Percentiles rank a stretch among this genome's conserved stretches.
Evolutionary conservation across 2,113 vertebrate genomes (phyloP).

Genomic region (Copsychus sechellarum): DNA sequence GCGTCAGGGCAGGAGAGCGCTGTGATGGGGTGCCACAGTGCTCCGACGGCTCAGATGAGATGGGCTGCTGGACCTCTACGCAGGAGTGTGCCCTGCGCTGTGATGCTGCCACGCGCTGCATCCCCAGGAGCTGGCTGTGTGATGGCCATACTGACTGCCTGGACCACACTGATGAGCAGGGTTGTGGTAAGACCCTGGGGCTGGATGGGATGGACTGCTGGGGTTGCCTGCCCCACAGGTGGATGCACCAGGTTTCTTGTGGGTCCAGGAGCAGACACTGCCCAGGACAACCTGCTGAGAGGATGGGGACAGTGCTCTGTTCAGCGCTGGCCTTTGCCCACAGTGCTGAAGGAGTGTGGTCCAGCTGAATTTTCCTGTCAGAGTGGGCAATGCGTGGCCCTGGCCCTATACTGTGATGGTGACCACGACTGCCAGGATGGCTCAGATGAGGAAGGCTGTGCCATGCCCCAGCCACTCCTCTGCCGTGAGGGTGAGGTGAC

Average conservation of each 20-base stretch:
- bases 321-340: not conserved
- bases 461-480: slow-evolving; percentile 23
- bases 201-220: not conserved
- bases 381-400: slow-evolving; percentile 83
- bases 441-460: slow-evolving; percentile 84
- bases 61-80: slow-evolving; percentile 69
- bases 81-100: slow-evolving; percentile 81
- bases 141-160: slow-evolving; percentile 84
- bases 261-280: not conserved
- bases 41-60: slow-evolving; percentile 82
- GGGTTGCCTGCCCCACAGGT: not conserved
- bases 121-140: slow-evolving; percentile 83
- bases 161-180: slow-evolving; percentile 80
- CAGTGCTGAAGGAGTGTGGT: slow-evolving; percentile 72
- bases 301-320: rapidly evolving
- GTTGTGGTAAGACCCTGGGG: slow-evolving; percentile 74
- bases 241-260: not conserved
- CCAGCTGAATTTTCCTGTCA: slow-evolving; percentile 72
- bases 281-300: not conserved
- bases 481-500: slow-evolving; percentile 70
- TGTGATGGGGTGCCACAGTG: slow-evolving; percentile 86
- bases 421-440: slow-evolving; percentile 83
- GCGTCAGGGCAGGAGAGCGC: slow-evolving; percentile 66
- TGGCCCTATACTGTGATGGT: slow-evolving; percentile 82
- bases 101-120: slow-evolving; percentile 74